A percentile compares a stretch with the other conserved stretches of the same genome.
Evolutionary conservation across 37 sponge, comb jelly and placozoan species (phyloP).

Genomic region (Eunapius fragilis): DNA sequence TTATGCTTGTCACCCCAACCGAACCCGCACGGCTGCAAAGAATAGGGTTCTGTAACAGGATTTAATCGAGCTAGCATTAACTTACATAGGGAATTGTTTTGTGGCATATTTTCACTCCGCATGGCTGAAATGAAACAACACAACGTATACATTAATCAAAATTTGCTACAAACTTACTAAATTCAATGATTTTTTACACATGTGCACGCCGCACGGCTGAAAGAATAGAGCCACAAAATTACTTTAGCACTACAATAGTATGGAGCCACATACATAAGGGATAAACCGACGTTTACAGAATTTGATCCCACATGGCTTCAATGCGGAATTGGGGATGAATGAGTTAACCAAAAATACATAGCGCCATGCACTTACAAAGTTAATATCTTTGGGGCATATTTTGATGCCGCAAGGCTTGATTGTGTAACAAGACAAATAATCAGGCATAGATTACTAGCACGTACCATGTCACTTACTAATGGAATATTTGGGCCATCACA

Average conservation of each 20-base stretch:
- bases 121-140: not conserved
- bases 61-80: too few species aligned
- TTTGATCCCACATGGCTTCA: not conserved
- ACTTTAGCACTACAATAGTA: too few species aligned
- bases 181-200: not conserved
- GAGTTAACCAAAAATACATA: too few species aligned
- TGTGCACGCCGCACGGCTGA: not conserved
- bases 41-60: too few species aligned
- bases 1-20: too few species aligned
- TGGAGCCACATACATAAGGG: not conserved
- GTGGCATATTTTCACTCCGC: not conserved
- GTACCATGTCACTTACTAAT: not conserved
- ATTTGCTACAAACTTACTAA: not conserved
- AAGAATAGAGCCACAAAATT: not conserved
- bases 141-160: not conserved
- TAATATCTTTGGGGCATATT: not conserved
- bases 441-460: not conserved
- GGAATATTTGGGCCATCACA: not conserved
- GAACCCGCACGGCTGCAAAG: too few species aligned
- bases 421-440: not conserved
- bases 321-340: too few species aligned
- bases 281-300: not conserved
- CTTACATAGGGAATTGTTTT: not conserved
- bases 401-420: not conserved
- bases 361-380: too few species aligned